Conservation (phyloP, 2,113 vertebrate genomes). For the Ceyx melanurus region DNA sequence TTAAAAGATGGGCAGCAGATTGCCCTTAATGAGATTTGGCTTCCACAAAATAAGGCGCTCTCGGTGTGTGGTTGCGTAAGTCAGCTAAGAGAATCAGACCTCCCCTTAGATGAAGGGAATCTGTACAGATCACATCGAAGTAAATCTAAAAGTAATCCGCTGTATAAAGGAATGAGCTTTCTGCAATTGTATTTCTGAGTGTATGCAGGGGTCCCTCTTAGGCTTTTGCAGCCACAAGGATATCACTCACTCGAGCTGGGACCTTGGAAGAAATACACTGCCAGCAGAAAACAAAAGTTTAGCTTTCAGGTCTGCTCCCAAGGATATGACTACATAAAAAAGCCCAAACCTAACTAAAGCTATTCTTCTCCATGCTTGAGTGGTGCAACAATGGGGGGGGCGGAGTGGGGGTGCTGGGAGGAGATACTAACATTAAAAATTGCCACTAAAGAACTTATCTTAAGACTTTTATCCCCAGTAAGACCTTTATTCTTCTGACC, state of each 20-base stretch:
- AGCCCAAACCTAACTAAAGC: not conserved
- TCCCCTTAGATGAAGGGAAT: constrained; percentile 87
- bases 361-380: not conserved
- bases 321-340: not conserved
- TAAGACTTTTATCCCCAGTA: constrained; percentile 46
- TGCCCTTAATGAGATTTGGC: constrained; percentile 70
- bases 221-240: constrained; percentile 68
- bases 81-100: constrained; percentile 88
- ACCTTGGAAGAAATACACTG: constrained; percentile 4
- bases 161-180: constrained; percentile 84
- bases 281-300: constrained; percentile 16
- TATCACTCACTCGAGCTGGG: constrained; percentile 27
- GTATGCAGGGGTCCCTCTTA: constrained; percentile 80
- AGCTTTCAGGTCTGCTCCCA: constrained; percentile 20
- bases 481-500: constrained; percentile 47
- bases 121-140: constrained; percentile 80
- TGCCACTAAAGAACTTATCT: not conserved
- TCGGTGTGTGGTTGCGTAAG: constrained; percentile 81
- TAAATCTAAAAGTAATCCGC: constrained; percentile 86
- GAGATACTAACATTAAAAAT: constrained; percentile 25
- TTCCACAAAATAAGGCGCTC: constrained; percentile 63
- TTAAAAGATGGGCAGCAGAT: constrained; percentile 70
- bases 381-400: not conserved
- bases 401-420: too few relatives aligned
- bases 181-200: constrained; percentile 79